phyloP scores from a whole-genome alignment of 1,140 invertebrate species.

The Drosophila nasuta region DNA sequence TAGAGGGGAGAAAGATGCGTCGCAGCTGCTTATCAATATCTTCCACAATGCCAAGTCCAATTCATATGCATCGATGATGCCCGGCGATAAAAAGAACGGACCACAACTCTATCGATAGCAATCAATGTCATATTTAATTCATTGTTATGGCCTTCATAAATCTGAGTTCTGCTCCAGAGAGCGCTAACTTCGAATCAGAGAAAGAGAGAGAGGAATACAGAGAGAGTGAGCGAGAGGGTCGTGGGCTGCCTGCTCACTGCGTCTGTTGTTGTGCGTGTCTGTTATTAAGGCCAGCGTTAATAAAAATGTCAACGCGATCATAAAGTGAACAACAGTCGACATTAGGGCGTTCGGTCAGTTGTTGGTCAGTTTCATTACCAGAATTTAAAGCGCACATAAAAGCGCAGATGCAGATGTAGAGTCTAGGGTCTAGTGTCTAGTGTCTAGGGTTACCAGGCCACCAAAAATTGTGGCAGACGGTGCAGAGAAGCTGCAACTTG shows the following conservation, averaged over 20 bases:
- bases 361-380: conserved; percentile 55
- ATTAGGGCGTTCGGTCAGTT: conserved; percentile 54
- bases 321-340: conserved; percentile 68
- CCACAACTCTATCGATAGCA: conserved; percentile 77
- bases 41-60: conserved; percentile 45
- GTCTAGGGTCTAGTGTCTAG: conserved; percentile 36
- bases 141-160: conserved; percentile 82
- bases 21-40: conserved; percentile 39
- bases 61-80: conserved; percentile 68
- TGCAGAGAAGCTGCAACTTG: neutral
- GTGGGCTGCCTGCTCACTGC: conserved; percentile 2
- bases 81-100: conserved; percentile 62
- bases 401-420: conserved; percentile 38
- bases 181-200: conserved; percentile 8
- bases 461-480: conserved; percentile 18
- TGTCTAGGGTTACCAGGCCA: conserved; percentile 48
- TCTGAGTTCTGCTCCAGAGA: conserved; percentile 43
- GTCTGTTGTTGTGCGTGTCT: conserved; percentile 36
- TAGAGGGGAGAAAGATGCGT: neutral
- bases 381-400: conserved; percentile 76
- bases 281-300: conserved; percentile 67
- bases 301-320: conserved; percentile 81
- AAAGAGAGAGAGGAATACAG: neutral
- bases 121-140: conserved; percentile 83
- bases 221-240: neutral